Base-by-base conservation (phyloP, 2,888 invertebrate species). In the Liodrosophila aerea region DNA sequence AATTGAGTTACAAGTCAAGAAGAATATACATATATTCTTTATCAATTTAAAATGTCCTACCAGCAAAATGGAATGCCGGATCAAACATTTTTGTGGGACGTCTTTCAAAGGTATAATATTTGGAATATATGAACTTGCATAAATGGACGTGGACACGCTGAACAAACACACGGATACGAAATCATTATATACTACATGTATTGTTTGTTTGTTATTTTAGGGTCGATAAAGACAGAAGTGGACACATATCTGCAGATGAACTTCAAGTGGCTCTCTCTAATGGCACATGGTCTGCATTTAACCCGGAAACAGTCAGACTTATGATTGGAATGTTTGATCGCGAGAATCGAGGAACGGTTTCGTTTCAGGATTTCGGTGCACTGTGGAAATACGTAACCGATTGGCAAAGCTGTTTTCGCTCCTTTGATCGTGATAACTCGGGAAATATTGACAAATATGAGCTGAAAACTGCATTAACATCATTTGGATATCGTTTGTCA, bases 351-450 rank as follows among this genome's bases (percentile, higher is more conserved):
- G 98, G 98, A 7, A 95, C 95, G 0, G 97, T 99, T 49, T 95
- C 94, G 77, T 99, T 99, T 90, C 95, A 98, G 85, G 98, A 99
- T 90, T 99, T 99, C 90, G 95, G 96, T 49, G 95, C 97, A 0
- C 91, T 99, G 0, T 99, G 99, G 99, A 98, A 98, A 89, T 99
- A 98, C 90, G 97, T 99, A 0, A 97, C 96, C 5, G 98, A 99
- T 87, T 99, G 99, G 99, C 98, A 98, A 88, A 95, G 94, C 85
- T 98, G 97, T 88, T 99, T 99, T 90, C 93, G 96, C 37, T 95
- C 96, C 0, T 99, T 98, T 88, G 99, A 99, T 89, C 92, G 95
- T 37, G 99, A 99, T 87, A 95, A 94, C 87, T 96, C 96, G 1
- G 96, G 99, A n/a, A 96, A 96, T 85, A 99, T 99, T 76, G 98